phyloP scores from a whole-genome alignment of 2,888 invertebrate genomes.

The Idaea aversata region DNA sequence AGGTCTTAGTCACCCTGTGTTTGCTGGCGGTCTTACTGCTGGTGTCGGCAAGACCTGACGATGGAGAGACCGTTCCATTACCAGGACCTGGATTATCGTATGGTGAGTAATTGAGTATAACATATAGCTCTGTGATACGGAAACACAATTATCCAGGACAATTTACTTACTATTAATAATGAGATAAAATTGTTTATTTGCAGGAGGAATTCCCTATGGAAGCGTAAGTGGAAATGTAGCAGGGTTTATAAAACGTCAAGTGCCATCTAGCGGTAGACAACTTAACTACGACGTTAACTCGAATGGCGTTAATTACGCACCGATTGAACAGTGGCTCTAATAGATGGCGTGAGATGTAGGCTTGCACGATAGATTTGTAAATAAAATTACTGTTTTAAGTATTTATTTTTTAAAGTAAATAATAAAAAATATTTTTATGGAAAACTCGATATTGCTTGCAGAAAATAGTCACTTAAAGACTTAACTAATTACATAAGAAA shows the following conservation, averaged over 20 bases:
- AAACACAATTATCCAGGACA: neutral
- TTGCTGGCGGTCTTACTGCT: constrained; percentile 22
- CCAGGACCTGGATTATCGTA: constrained; percentile 70
- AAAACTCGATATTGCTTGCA: neutral
- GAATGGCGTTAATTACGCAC: constrained; percentile 45
- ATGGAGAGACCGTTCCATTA: constrained; percentile 51
- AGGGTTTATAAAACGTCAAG: constrained; percentile 58
- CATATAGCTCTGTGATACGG: neutral
- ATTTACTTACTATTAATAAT: neutral
- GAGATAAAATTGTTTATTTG: constrained; percentile 18
- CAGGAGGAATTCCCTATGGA: constrained; percentile 83
- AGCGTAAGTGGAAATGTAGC: constrained; percentile 81
- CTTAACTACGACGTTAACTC: constrained; percentile 31
- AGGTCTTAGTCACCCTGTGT: constrained; percentile 39
- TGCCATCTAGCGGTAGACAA: constrained; percentile 49
- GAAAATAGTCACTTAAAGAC: neutral
- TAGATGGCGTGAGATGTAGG: constrained; percentile 44
- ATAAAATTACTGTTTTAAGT: neutral
- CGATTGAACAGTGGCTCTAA: constrained; percentile 60
- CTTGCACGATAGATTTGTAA: constrained; percentile 3
- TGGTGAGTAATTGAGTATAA: constrained; percentile 44
- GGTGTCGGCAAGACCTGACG: constrained; percentile 48
- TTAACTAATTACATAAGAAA: neutral
- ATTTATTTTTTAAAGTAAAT: neutral
- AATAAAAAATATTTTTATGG: neutral